Percentiles rank a stretch among this genome's conserved stretches.
phyloP scores from a whole-genome alignment of 1,140 invertebrate species.

The Andricus grossulariae region DNA sequence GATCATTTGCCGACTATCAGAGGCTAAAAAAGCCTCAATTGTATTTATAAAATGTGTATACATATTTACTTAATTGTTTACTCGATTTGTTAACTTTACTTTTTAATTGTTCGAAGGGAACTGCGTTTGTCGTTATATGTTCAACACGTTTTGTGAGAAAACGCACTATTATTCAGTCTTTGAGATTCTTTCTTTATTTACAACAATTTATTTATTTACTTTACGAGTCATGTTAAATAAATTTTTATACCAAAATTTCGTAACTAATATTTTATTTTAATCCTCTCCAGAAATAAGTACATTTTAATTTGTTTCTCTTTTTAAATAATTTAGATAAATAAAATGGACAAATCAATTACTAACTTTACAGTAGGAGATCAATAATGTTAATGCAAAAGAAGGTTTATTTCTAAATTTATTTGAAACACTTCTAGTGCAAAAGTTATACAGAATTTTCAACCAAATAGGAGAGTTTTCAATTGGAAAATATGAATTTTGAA shows the following conservation, averaged over 20 bases:
- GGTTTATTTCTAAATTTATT: too few relatives aligned
- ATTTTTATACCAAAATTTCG: constrained; percentile 18
- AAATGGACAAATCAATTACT: too few relatives aligned
- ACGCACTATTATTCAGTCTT: background rate
- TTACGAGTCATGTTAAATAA: constrained; percentile 14
- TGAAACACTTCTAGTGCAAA: too few relatives aligned
- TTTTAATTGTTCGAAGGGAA: background rate
- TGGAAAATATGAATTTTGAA: too few relatives aligned
- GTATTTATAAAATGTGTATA: constrained; percentile 55
- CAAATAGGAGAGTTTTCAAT: too few relatives aligned
- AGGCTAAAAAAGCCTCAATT: constrained; percentile 66
- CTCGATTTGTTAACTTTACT: background rate
- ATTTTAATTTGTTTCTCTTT: too few relatives aligned
- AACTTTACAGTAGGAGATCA: too few relatives aligned
- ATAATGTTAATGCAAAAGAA: too few relatives aligned
- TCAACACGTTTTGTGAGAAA: background rate
- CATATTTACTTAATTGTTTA: background rate
- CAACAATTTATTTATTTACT: constrained; percentile 17
- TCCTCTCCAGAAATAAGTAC: too few relatives aligned
- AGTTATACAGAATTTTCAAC: too few relatives aligned
- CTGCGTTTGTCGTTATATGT: background rate
- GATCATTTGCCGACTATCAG: constrained; percentile 85
- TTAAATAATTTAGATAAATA: too few relatives aligned
- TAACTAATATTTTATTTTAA: too few relatives aligned
- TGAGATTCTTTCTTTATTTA: constrained; percentile 12